A percentile compares a stretch with the other conserved stretches of the same genome.
phyloP scores from a whole-genome alignment of 2,113 vertebrate species.

The Murina feae region DNA sequence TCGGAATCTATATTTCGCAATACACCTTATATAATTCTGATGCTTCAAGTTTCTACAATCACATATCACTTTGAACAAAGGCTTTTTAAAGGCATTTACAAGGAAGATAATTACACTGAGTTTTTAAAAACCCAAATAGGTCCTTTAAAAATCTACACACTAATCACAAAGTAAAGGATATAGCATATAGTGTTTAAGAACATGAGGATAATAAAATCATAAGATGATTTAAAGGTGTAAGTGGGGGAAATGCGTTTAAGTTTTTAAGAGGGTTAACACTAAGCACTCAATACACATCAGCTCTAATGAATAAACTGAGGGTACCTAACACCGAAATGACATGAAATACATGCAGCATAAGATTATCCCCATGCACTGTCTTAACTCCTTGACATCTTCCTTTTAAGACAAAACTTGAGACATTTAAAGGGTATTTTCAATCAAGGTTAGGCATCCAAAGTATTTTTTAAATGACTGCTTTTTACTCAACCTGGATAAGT shows the following conservation, averaged over 20 bases:
- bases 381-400: not conserved
- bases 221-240: not conserved
- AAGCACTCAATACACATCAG: not conserved
- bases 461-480: not conserved
- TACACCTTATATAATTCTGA: not conserved
- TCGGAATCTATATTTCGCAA: not conserved
- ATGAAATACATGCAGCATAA: not conserved
- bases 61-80: slow-evolving; percentile 34
- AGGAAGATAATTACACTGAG: not conserved
- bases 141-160: not conserved
- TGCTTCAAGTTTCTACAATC: slow-evolving; percentile 2
- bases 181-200: not conserved
- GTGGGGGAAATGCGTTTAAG: not conserved
- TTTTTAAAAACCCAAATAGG: not conserved
- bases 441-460: slow-evolving; percentile 9
- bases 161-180: not conserved
- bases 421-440: not conserved
- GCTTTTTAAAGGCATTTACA: slow-evolving; percentile 25
- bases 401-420: not conserved
- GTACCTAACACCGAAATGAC: not conserved
- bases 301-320: not conserved
- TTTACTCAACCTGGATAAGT: not conserved
- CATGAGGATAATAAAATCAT: not conserved
- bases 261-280: not conserved
- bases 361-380: not conserved